Conservation (phyloP, 2,888 invertebrate genomes). For the Brachylomia viminalis region DNA sequence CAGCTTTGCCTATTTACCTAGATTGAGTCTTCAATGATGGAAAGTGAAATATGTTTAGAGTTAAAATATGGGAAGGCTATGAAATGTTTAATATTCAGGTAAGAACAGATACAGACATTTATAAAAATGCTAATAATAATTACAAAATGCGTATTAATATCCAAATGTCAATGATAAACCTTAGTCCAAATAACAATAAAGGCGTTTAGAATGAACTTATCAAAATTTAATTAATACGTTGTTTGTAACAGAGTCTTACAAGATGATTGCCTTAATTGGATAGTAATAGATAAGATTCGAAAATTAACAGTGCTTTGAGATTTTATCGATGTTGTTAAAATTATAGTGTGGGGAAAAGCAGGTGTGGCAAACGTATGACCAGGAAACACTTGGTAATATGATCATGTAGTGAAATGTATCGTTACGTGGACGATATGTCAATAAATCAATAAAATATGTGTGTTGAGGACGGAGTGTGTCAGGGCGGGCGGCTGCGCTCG, state of each 20-base stretch:
- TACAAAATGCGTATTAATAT: conserved; percentile 11
- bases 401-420: conserved; percentile 9
- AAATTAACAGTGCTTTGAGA: conserved; percentile 28
- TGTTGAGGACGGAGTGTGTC: conserved; percentile 41
- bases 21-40: neutral
- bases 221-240: conserved; percentile 5
- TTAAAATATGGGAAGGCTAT: neutral
- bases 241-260: neutral
- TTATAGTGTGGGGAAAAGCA: conserved; percentile 2
- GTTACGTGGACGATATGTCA: conserved; percentile 8
- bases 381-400: neutral
- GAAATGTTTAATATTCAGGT: neutral
- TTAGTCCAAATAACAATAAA: conserved; percentile 17
- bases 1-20: neutral
- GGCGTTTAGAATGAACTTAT: neutral
- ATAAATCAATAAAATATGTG: conserved; percentile 34
- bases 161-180: conserved; percentile 43
- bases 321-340: conserved; percentile 17
- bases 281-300: neutral
- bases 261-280: neutral
- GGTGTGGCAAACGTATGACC: conserved; percentile 8
- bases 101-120: neutral
- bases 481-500: conserved; percentile 75
- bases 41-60: neutral
- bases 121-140: conserved; percentile 20